These are phyloP conservation scores for Agapornis roseicollis DNA, from an alignment of 2,113 vertebrate genomes.

Conservation along the genomic window DNA sequence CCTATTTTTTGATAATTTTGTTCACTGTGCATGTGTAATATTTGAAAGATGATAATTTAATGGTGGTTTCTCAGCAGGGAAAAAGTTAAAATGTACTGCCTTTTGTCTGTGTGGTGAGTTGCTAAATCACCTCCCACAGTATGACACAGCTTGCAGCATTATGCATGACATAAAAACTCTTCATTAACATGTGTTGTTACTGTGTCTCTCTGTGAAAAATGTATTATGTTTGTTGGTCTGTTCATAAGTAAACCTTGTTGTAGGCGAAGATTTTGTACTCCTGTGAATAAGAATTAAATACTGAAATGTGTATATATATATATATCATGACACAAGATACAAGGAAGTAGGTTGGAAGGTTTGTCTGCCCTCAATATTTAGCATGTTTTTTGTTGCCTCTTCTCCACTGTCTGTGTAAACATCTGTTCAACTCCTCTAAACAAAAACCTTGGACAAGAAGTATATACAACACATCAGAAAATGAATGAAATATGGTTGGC, in stretches of 20 bases:
- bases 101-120: conserved; percentile 40
- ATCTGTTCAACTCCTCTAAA: not conserved
- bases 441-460: not conserved
- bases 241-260: conserved; percentile 1
- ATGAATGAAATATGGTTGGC: not conserved
- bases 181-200: conserved; percentile 23
- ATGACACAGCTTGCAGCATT: conserved; percentile 36
- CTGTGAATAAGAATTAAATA: not conserved
- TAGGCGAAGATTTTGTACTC: not conserved
- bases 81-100: conserved; percentile 60
- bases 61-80: conserved; percentile 46
- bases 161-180: conserved; percentile 31
- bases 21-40: not conserved
- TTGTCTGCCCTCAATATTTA: not conserved
- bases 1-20: not conserved
- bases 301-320: not conserved
- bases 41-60: conserved; percentile 59
- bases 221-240: not conserved
- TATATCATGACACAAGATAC: not conserved
- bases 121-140: conserved; percentile 35
- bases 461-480: not conserved
- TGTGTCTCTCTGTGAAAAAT: conserved; percentile 36
- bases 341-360: not conserved
- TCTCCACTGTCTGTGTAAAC: not conserved
- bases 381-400: not conserved